Base-by-base conservation (phyloP, 2,888 invertebrate genomes). In the Volucella inflata region DNA sequence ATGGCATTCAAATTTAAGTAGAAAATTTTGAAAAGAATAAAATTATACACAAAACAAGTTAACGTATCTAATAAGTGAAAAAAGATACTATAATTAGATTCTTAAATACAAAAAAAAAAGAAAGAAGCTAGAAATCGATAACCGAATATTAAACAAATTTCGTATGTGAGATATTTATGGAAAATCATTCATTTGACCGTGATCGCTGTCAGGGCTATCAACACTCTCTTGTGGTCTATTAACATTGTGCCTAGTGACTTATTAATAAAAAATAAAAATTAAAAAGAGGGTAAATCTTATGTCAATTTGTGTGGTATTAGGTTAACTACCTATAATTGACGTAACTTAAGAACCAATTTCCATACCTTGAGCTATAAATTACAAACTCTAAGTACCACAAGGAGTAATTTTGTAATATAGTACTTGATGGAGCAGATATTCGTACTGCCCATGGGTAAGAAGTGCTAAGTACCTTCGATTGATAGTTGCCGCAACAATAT, bases 151-250 rank as follows among this genome's bases (percentile, higher is more conserved):
- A 36, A 42, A 16, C 21, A 51, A 4, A 30, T 30, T 14, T 44
- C 16, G 17, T 36, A 68, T 46, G 16, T 16, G 14, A 55, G 42
- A 17, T 57, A 59, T 75, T 50, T 59, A 67, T 67, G 67, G 67
- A 42, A 44, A 57, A 76, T n/a, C 8, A 48, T 64, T 70, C 51
- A 21, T 48, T 21, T 71, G 78, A 57, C 77, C 77, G 11, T 78
- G 78, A 78, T 57, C 70, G 16, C 70, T 71, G 70, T 78, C 78
- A 78, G n/a, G 78, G 78, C 48, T 71, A 70, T 70, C 78, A 57
- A 71, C 62, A 71, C 70, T 36, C 44, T 44, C 21, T 57, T 55
- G 38, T 46, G 42, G 48, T 71, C 78, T 64, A 71, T 64, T 71
- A 64, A 78, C 77, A 68, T 70, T 68, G 60, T 53, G 68, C 53